phyloP scores from a whole-genome alignment of 2,888 invertebrate species.

The Cistogaster globosa region DNA sequence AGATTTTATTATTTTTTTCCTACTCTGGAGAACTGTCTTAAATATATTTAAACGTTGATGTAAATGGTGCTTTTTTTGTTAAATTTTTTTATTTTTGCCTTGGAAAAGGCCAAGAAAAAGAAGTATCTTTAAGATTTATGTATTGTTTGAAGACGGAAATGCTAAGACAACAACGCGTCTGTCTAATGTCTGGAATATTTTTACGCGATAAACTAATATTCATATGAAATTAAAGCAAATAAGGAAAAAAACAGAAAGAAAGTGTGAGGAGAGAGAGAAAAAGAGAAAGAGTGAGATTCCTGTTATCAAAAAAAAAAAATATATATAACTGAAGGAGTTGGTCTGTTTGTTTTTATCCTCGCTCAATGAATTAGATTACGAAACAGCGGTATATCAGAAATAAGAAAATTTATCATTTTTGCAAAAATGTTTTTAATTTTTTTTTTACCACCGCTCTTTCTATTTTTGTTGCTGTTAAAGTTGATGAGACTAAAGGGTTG shows the following conservation, averaged over 20 bases:
- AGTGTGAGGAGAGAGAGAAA: not conserved
- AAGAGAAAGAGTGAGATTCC: not conserved
- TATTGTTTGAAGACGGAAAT: slow-evolving; percentile 78
- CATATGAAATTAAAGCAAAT: slow-evolving; percentile 48
- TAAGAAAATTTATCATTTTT: slow-evolving; percentile 70
- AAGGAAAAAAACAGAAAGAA: slow-evolving; percentile 9
- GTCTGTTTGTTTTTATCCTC: slow-evolving; percentile 26
- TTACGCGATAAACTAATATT: slow-evolving; percentile 74
- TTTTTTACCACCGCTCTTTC: not conserved
- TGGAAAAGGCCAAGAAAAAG: slow-evolving; percentile 60
- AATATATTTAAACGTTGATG: slow-evolving; percentile 69
- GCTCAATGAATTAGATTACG: slow-evolving; percentile 69
- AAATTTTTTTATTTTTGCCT: slow-evolving; percentile 18
- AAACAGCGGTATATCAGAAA: slow-evolving; percentile 80
- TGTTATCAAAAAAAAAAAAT: slow-evolving; percentile 18
- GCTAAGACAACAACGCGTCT: slow-evolving; percentile 75
- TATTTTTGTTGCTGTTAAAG: slow-evolving; percentile 28
- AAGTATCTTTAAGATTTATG: slow-evolving; percentile 79
- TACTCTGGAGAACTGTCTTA: slow-evolving; percentile 52
- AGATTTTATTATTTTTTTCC: slow-evolving; percentile 20
- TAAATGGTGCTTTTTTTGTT: slow-evolving; percentile 52
- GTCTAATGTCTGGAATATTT: slow-evolving; percentile 72
- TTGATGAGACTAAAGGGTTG: slow-evolving; percentile 74
- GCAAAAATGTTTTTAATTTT: slow-evolving; percentile 17
- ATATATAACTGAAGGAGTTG: slow-evolving; percentile 50